Conservation (phyloP, 2,113 vertebrate genomes). For the Silurus glanis region DNA sequence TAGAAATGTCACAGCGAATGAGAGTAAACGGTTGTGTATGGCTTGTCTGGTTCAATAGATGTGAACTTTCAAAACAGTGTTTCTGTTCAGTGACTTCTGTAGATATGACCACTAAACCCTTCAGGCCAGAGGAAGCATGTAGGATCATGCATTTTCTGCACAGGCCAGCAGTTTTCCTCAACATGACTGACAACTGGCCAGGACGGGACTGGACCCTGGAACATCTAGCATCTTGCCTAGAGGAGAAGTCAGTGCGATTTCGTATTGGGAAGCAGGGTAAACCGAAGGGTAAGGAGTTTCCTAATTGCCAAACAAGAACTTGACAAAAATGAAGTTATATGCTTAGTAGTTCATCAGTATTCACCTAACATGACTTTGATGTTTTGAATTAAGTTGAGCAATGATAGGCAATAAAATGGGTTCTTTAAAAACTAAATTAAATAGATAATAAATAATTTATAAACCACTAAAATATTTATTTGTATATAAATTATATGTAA, state of each 20-base stretch:
- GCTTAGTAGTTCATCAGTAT: neutral
- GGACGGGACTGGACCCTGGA: slow-evolving; percentile 79
- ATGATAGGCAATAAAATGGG: neutral
- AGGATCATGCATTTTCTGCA: slow-evolving; percentile 78
- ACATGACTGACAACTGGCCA: slow-evolving; percentile 86
- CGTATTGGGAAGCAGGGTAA: slow-evolving; percentile 77
- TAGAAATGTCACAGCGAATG: neutral
- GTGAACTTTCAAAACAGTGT: neutral
- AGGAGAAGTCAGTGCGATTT: slow-evolving; percentile 77
- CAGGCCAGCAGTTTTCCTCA: slow-evolving; percentile 83
- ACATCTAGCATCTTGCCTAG: slow-evolving; percentile 74
- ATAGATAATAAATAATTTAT: neutral
- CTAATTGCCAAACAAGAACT: neutral
- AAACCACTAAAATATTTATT: neutral
- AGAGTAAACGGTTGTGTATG: neutral
- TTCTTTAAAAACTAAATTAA: neutral
- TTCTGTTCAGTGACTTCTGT: neutral
- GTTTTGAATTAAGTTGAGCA: neutral
- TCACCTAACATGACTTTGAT: neutral
- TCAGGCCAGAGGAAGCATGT: slow-evolving; percentile 78
- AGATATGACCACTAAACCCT: slow-evolving; percentile 77
- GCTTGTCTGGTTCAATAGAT: neutral
- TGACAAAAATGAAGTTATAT: neutral
- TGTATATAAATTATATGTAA: neutral
- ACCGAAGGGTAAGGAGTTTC: slow-evolving; percentile 71